phyloP scores from a whole-genome alignment of 2,113 vertebrate species.

The Lagopus leucura region DNA sequence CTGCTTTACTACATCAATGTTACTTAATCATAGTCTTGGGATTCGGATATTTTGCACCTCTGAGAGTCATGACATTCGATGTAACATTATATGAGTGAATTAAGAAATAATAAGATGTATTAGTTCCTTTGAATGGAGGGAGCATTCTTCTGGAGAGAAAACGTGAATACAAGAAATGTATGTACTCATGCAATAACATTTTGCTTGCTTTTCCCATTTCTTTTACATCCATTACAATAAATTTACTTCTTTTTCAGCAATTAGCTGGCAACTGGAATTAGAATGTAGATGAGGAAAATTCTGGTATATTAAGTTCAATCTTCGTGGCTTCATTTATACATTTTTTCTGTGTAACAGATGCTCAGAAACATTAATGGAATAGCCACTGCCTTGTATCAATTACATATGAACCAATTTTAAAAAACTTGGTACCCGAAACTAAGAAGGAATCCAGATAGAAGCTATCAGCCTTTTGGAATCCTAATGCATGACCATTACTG shows the following conservation, averaged over 20 bases:
- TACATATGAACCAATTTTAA: constrained; percentile 28
- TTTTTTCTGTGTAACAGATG: background rate
- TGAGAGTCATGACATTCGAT: background rate
- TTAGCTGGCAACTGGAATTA: background rate
- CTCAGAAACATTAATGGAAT: constrained; percentile 23
- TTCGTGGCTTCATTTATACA: background rate
- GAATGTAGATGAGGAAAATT: background rate
- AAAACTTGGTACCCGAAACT: constrained; percentile 46
- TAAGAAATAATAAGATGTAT: background rate
- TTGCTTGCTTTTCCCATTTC: background rate
- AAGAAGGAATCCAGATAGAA: constrained; percentile 63
- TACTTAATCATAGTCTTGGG: background rate
- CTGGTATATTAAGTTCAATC: background rate
- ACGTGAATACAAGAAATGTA: background rate
- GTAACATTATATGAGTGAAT: background rate
- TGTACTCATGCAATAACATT: background rate
- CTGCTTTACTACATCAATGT: background rate
- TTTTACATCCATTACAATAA: background rate
- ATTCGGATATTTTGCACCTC: background rate
- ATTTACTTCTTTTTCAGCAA: background rate
- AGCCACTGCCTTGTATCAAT: constrained; percentile 19
- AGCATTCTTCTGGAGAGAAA: background rate
- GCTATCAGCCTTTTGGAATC: constrained; percentile 65
- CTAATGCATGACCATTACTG: constrained; percentile 54
- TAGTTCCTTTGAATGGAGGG: background rate